Evolutionary conservation across 2,888 invertebrate genomes (phyloP).

Genomic region (Prosapia bicincta): DNA sequence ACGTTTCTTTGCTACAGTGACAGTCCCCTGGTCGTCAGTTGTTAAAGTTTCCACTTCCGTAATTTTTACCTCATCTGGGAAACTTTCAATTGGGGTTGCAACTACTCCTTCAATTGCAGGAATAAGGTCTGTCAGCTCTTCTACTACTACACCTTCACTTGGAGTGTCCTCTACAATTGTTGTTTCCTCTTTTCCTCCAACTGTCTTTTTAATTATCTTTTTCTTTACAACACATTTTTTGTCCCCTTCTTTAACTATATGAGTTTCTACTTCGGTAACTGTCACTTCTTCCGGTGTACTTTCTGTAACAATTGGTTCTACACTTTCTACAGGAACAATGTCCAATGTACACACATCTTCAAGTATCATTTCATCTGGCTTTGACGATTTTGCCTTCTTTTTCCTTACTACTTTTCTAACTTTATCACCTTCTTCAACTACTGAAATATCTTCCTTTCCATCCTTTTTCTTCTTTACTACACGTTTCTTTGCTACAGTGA

Average conservation of each 20-base stretch:
- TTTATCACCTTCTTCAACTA: conserved; percentile 20
- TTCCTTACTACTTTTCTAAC: conserved; percentile 35
- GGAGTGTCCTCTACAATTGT: conserved; percentile 29
- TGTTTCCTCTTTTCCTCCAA: conserved; percentile 26
- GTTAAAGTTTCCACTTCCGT: conserved; percentile 42
- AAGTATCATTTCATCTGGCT: neutral
- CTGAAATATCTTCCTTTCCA: conserved; percentile 31
- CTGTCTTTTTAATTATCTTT: conserved; percentile 23
- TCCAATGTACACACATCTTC: conserved; percentile 25
- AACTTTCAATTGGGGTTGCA: conserved; percentile 7
- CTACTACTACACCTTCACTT: conserved; percentile 10
- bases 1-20: conserved; percentile 14
- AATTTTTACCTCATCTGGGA: conserved; percentile 45
- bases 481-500: conserved; percentile 16
- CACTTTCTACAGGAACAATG: conserved; percentile 41
- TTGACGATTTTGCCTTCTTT: conserved; percentile 16
- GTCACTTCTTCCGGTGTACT: conserved; percentile 47
- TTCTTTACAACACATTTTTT: conserved; percentile 22
- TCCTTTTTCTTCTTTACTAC: conserved; percentile 25
- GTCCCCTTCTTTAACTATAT: conserved; percentile 14
- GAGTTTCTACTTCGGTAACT: conserved; percentile 44
- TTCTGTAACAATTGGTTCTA: conserved; percentile 48
- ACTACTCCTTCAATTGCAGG: conserved; percentile 13
- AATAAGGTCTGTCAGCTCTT: conserved; percentile 13
- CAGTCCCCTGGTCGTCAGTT: conserved; percentile 10